Evolutionary conservation across 2,113 vertebrate genomes (phyloP), one percentile per base, ranked within the genome.

Genomic region (Nothobranchius kuhntae): DNA sequence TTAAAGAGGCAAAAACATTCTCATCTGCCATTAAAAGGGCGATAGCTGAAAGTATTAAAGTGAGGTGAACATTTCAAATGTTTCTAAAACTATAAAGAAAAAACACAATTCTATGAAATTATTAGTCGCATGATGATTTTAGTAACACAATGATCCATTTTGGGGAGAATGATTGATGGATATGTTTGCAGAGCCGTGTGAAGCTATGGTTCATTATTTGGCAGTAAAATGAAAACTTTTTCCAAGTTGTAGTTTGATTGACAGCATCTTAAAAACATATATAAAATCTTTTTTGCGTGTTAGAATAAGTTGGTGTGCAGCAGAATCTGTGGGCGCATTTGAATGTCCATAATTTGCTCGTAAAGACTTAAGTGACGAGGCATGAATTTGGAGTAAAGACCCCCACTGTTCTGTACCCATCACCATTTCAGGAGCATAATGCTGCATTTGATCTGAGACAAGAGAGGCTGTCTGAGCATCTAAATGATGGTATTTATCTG

Each of bases 391-490:
- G 53, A 63, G 60, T 69, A 69, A 58, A 73, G 46, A 53, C 45
- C 57, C 66, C 0, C 21, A 52, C 71, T 77, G 61, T 59, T 69
- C 53, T 3, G 51, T 26, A 13, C 44, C 63, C 59, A 12, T 55
- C 55, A 35, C 63, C 63, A 64, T 77, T 75, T 71, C 61, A 7
- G 51, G 44, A 50, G 50, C 59, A 77, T 60, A 82, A 80, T 80
- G 80, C 68, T 47, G 73, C 73, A 21, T 68, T 67, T 83, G 51
- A 51, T 53, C 21, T 13, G 15, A 50, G 53, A 48, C 78, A 71
- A 73, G 59, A 52, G 78, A 13, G 56, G 40, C 68, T 61, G 76
- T 68, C 44, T 75, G 71, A 61, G 65, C 10, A 7, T 65, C 53
- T 65, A 38, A 77, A 77, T 4, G 54, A 65, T 81, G 57, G 70